A percentile compares a stretch with the other conserved stretches of the same genome.
phyloP scores from a whole-genome alignment of 53 echinoderm and acorn worm species.

The Holothuria leucospilota region DNA sequence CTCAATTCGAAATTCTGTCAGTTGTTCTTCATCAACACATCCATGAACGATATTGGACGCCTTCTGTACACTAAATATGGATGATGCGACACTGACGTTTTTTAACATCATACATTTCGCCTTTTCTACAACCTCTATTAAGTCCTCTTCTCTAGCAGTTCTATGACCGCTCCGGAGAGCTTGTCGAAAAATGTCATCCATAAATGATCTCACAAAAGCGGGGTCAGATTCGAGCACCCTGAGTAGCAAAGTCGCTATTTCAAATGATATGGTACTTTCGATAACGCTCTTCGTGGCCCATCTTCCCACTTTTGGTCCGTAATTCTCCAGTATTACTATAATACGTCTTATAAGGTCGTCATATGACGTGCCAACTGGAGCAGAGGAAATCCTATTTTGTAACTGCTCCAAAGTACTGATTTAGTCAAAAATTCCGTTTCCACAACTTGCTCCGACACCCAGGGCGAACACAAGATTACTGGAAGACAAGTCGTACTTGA shows the following conservation, averaged over 20 bases:
- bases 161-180: neutral
- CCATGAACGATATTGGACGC: neutral
- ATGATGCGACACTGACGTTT: too few species aligned
- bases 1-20: neutral
- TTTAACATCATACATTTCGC: too few species aligned
- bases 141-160: too few species aligned
- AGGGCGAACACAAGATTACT: neutral
- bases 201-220: neutral
- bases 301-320: neutral
- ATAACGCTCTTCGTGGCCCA: neutral
- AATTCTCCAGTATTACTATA: neutral
- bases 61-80: neutral
- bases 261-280: neutral
- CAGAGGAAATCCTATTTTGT: neutral
- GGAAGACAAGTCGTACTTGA: neutral
- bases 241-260: neutral
- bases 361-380: too few species aligned
- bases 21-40: neutral
- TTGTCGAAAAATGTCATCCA: neutral
- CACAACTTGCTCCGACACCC: neutral
- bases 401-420: neutral
- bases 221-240: neutral
- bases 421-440: neutral
- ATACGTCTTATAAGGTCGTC: neutral
- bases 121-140: too few species aligned